Conservation (phyloP, 2,888 invertebrate species). For the Tinea semifulvella region DNA sequence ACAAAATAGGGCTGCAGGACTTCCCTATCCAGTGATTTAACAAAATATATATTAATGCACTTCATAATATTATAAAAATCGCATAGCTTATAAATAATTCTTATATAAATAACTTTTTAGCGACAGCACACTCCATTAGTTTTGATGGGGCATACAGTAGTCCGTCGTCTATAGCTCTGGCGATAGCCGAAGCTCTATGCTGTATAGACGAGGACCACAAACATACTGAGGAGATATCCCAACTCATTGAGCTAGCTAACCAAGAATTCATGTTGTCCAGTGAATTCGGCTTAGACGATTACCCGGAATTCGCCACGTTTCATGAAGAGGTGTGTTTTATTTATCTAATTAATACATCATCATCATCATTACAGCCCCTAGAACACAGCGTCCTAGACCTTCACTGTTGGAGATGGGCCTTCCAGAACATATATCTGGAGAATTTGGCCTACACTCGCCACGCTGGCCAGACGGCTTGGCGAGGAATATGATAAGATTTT, state of each 20-base stretch:
- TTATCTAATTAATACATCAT: not conserved
- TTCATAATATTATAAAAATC: too few species aligned
- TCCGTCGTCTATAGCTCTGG: conserved; percentile 69
- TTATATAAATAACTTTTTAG: conserved; percentile 2
- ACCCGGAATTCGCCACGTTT: conserved; percentile 52
- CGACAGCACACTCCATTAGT: conserved; percentile 38
- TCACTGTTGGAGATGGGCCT: too few species aligned
- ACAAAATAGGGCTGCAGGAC: too few species aligned
- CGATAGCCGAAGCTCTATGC: conserved; percentile 80
- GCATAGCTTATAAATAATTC: too few species aligned
- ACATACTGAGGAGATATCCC: conserved; percentile 77
- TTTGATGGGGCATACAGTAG: conserved; percentile 50
- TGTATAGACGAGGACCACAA: conserved; percentile 82
- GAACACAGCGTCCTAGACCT: too few species aligned
- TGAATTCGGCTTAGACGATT: conserved; percentile 50
- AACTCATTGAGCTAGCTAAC: conserved; percentile 66
- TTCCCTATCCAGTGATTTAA: too few species aligned
- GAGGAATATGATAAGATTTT: too few species aligned
- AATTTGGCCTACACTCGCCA: too few species aligned
- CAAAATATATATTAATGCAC: too few species aligned
- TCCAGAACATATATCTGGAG: too few species aligned
- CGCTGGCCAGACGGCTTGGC: too few species aligned
- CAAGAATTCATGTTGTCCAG: conserved; percentile 40
- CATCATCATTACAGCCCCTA: too few species aligned
- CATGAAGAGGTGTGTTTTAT: conserved; percentile 40